A percentile compares a stretch with the other conserved stretches of the same genome.
phyloP scores from a whole-genome alignment of 1,140 invertebrate species.

The Capitella teleta region DNA sequence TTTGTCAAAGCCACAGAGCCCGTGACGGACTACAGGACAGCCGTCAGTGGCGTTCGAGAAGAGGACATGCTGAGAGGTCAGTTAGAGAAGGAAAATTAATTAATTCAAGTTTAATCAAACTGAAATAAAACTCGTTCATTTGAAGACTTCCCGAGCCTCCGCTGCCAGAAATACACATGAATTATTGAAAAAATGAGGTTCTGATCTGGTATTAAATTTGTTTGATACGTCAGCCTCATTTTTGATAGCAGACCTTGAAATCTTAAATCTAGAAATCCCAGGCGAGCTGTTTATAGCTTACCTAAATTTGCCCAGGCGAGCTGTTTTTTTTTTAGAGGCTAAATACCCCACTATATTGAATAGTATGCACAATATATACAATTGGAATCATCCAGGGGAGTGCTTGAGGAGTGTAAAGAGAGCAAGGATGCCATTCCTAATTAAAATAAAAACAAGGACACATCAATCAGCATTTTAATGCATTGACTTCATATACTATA shows the following conservation, averaged over 20 bases:
- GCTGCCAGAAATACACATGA: neutral
- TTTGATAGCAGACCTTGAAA: neutral
- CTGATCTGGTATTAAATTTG: neutral
- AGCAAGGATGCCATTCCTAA: too few relatives aligned
- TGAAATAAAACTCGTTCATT: neutral
- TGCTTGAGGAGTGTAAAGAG: too few relatives aligned
- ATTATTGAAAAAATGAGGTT: neutral
- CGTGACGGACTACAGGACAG: constrained; percentile 75
- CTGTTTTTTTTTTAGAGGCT: too few relatives aligned
- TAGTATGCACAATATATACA: too few relatives aligned
- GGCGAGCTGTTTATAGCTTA: neutral
- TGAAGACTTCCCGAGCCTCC: neutral
- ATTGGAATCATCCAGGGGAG: too few relatives aligned
- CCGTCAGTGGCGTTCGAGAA: constrained; percentile 73
- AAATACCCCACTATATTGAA: too few relatives aligned
- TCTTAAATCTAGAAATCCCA: neutral
- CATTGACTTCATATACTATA: too few relatives aligned
- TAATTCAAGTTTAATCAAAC: neutral
- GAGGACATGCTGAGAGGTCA: constrained; percentile 55
- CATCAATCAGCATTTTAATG: too few relatives aligned
- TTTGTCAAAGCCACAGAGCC: constrained; percentile 70
- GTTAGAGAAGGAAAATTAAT: neutral
- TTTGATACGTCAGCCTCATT: neutral
- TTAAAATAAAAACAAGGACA: too few relatives aligned
- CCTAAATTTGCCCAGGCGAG: too few relatives aligned